Base-by-base conservation (phyloP, 2,113 vertebrate species). In the Cromileptes altivelis region DNA sequence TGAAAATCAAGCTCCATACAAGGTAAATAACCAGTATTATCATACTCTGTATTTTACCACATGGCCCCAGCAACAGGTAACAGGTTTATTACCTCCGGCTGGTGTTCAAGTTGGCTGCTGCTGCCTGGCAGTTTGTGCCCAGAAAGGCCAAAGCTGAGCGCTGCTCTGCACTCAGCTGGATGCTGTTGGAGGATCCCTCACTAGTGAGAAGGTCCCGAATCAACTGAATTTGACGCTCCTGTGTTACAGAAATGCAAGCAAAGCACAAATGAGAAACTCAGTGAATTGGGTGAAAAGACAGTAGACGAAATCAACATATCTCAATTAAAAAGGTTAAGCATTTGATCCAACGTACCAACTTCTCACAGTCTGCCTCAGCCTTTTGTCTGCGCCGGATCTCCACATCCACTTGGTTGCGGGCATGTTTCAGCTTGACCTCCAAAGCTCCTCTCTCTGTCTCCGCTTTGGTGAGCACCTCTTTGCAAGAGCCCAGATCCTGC, bases 381-480 rank as follows among this genome's bases (percentile, higher is more conserved):
- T 97, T 97, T 45, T 99, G 98, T 64, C 98, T 95, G 40, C 98
- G 93, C 69, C 97, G 96, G 89, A 99, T 99, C 94, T 99, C 98
- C 68, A 99, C 96, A 0, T 99, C 98, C 68, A 99, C 97, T 85
- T 99, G 98, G 88, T 99, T 99, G 23, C 98, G 97, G 21, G 98
- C 98, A 0, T 99, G 98, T 90, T 99, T 99, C 79, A 99, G 95
- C 90, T 99, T 99, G 78, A 99, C 97, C 56, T 98, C 98, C 93
- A 99, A 71, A 3, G 98, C 95, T 1, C 96, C 96, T 1, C 96
- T 95, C 65, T 99, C 98, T 0, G 97, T 96, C 85, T 99, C 97
- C 0, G 94, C 94, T 89, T 98, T 99, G 91, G 97, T 96, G 55
- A 99, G 95, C 11, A 95, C 89, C 76, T 99, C 97, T 82, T 97